Evolutionary conservation across 2,888 invertebrate genomes (phyloP), one percentile per base, ranked within the genome.

Genomic region (Plebejus argus): DNA sequence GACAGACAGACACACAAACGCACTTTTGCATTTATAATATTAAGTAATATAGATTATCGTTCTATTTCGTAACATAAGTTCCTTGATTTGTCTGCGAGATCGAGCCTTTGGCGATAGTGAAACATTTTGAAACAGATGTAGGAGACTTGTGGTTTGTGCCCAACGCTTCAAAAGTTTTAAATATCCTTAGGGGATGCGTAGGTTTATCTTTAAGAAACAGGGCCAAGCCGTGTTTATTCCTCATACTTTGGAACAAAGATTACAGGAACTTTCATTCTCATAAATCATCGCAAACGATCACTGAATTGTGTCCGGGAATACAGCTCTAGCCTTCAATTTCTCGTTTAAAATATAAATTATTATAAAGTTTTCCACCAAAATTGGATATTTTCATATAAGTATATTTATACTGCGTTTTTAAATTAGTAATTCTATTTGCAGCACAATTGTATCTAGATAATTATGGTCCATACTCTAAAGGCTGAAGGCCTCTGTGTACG

Each of bases 281-380:
- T 78, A 78, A 78, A 78, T 78, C 78, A 76, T 61, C 70, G 28
- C 28, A 28, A 66, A 66, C 61, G 20, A 61, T 61, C 61, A 23
- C 12, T 23, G 61, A 23, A 61, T 61, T 61, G 61, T 18, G 53
- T 53, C 53, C 53, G 53, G 18, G 5, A 53, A 53, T 18, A 53
- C 53, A 53, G 53, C 53, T 53, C 15, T 53, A 53, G 53, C 18
- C 53, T 5, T 49, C 7, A 45, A 45, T 12, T 53, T 3, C 53
- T 53, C 53, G 53, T 18, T 53, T 15, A 1, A 49, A 15, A 49
- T 49, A 49, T 49, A 49, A 49, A 49, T 49, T 49, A 49, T 15
- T 49, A 49, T 39, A 39, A 8, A 39, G 8, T 0, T 39, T 49
- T 49, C 15, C 15, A 15, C 56, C 56, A 0, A 7, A 56, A n/a